Evolutionary conservation across 2,113 vertebrate genomes (phyloP), one percentile per base, ranked within the genome.

Genomic region (Dasyprocta punctata): DNA sequence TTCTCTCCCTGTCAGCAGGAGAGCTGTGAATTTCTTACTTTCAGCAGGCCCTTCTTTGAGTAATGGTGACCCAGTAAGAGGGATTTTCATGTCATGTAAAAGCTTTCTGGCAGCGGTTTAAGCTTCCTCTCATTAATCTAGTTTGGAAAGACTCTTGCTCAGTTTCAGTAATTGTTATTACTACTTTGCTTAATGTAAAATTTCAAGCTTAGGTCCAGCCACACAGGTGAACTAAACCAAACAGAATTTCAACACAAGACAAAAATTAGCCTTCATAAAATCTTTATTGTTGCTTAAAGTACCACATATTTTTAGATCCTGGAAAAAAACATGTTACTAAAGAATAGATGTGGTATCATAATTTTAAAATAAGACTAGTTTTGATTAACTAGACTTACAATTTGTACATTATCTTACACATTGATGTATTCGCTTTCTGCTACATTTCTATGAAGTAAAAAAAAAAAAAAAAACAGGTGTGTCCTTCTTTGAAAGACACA

Each of bases 21-120:
- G 69, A 84, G 82, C 95, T 97, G 94, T 98, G 96, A 83, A 96
- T 98, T 93, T 82, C 82, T 97, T 98, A 90, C 47, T 93, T 12
- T 78, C 71, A 96, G 47, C 19, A 95, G 77, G 2, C 4, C 78
- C 73, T 91, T 96, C 80, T 97, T 97, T 60, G 90, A 61, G 90
- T 95, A 95, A 92, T 52, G 63, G 86, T 96, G 96, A 96, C 95
- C 92, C 80, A 90, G 90, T 81, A 96, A 95, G 58, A 95, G 80
- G 69, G 77, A 86, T 96, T 98, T 98, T 97, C 88, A 96, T 11
- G 13, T 91, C 82, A 26, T 0, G 60, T 90, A 84, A 87, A 96
- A 93, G 84, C 61, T 94, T 96, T 92, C 91, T 73, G 30, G 87
- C 89, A 87, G 49, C 80, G 20, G 8, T 86, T 96, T 71, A 94